Base-by-base conservation (phyloP, 92 coral and sea anemone species). In the Ricordea florida region DNA sequence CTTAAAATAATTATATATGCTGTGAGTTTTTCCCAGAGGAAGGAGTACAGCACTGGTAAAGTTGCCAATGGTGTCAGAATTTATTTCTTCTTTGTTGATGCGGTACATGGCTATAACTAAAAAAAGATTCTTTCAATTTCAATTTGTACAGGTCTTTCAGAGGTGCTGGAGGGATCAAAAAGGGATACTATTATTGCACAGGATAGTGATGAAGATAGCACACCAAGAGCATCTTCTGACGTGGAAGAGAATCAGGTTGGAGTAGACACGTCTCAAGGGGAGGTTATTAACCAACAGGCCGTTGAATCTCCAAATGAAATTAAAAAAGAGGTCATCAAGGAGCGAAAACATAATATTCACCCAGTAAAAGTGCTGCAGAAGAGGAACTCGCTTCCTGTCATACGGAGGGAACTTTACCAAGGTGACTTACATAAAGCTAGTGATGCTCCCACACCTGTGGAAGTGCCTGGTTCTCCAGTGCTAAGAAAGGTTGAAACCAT, bases 191-290 rank as follows among this genome's bases (percentile, higher is more conserved):
- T 81, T 6, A 74, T 86, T 18, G 88, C 80, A 0, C 79, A 74
- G 42, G 92, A 81, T 6, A 87, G 84, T 55, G 92, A 75, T n/a
- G 93, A 84, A 10, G 66, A 62, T 35, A 77, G 89, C 53, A 85
- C 82, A 1, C 96, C 79, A 14, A 86, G 82, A 68, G 76, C 51
- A 42, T 49, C 73, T 7, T 68, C 93, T 5, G 93, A 87, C 11
- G 68, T 65, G 4, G 89, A 77, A 30, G 83, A 66, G 16, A 66
- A 60, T 74, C 73, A 59, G 16, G 5, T 32, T 37, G 44, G 44
- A 15, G 42, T 11, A 0, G 77, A 55, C 21, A 6, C 41, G n/a
- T n/a, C n/a, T n/a, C n/a, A n/a, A n/a, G n/a, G n/a, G n/a, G n/a
- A n/a, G n/a, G n/a, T n/a, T n/a, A n/a, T n/a, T n/a, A n/a, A n/a